These are phyloP conservation scores for Halictus ligatus DNA, from an alignment of 2,888 invertebrate genomes.

Conservation along the genomic window DNA sequence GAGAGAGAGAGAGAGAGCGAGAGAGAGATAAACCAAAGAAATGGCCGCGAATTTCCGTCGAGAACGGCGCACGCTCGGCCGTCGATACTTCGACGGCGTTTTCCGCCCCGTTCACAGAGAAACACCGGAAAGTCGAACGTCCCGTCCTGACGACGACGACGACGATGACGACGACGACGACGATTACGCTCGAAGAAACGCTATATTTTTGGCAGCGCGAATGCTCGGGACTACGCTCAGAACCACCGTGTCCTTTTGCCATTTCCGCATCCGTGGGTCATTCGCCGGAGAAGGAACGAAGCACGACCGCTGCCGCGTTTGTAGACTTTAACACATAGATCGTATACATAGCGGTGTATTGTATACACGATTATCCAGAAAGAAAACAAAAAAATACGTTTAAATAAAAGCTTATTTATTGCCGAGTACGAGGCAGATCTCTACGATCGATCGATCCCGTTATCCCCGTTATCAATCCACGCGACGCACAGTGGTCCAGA, in stretches of 20 bases:
- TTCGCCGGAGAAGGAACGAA: slow-evolving; percentile 32
- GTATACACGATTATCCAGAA: slow-evolving; percentile 76
- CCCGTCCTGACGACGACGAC: slow-evolving; percentile 30
- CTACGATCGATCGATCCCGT: background rate
- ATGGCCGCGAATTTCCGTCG: slow-evolving; percentile 3
- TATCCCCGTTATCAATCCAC: background rate
- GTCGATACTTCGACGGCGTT: slow-evolving; percentile 32
- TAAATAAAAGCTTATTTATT: slow-evolving; percentile 82
- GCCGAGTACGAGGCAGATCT: slow-evolving; percentile 53
- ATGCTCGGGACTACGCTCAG: slow-evolving; percentile 44
- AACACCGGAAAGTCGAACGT: slow-evolving; percentile 24
- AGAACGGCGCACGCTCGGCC: background rate
- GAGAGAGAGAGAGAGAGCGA: background rate
- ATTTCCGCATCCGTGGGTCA: background rate
- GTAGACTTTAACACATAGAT: slow-evolving; percentile 68
- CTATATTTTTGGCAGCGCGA: slow-evolving; percentile 61
- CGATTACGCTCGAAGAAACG: slow-evolving; percentile 43
- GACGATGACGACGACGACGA: background rate
- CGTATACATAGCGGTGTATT: slow-evolving; percentile 74
- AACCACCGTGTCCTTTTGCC: background rate
- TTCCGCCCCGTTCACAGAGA: background rate
- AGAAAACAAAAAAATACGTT: slow-evolving; percentile 62
- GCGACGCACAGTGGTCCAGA: background rate
- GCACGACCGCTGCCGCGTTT: slow-evolving; percentile 65
- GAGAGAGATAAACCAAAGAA: background rate